Conservation (phyloP, 2,113 vertebrate genomes). For the Herpailurus yagouaroundi region DNA sequence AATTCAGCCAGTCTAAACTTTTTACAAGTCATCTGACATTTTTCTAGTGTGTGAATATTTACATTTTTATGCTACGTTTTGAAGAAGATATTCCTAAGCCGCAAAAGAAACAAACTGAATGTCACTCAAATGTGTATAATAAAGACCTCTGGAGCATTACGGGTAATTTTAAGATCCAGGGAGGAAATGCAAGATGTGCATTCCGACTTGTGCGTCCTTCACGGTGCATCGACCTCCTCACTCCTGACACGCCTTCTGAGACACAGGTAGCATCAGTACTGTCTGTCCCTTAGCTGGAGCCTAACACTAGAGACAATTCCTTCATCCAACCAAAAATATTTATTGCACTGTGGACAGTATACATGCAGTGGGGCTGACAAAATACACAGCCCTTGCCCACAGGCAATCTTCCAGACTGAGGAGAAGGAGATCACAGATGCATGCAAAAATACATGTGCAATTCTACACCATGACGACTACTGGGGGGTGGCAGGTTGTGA, state of each 20-base stretch:
- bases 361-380: not conserved
- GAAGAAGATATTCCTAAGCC: not conserved
- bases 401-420: not conserved
- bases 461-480: not conserved
- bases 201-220: not conserved
- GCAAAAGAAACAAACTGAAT: not conserved
- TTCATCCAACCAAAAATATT: not conserved
- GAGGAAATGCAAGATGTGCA: not conserved
- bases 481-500: not conserved
- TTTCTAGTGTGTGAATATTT: not conserved
- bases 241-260: not conserved
- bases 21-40: not conserved
- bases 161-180: not conserved
- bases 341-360: not conserved
- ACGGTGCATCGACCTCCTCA: not conserved
- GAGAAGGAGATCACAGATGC: not conserved
- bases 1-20: not conserved
- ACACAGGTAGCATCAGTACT: not conserved
- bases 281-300: not conserved
- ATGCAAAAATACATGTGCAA: not conserved
- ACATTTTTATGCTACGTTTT: not conserved
- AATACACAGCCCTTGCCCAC: not conserved
- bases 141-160: not conserved
- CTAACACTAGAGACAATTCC: not conserved
- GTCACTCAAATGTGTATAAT: not conserved